Evolutionary conservation across 2,113 vertebrate species (phyloP), one percentile per base, ranked within the genome.

Genomic region (Taxidea taxus): DNA sequence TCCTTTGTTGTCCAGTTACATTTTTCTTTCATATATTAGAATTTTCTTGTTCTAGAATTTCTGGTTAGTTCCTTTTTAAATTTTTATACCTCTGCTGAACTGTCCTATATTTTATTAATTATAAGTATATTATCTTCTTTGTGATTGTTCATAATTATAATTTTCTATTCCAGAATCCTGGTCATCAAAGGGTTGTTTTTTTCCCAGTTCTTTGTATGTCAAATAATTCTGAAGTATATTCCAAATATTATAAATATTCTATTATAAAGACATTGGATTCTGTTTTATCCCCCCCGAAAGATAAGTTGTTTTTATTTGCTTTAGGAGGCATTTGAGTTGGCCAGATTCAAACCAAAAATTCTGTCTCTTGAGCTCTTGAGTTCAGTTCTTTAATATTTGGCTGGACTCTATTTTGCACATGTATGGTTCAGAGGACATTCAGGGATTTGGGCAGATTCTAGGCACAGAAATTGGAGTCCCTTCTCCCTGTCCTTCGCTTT

Each of bases 221-320:
- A 93, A 90, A 29, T 60, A 62, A 25, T 66, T 91, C 58, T 87
- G 21, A 97, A 85, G 3, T 89, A 27, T 87, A 75, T 86, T 97
- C 78, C 83, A 15, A 82, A 93, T 21, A 51, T 47, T 64, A 1
- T 44, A 85, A 86, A 82, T 68, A 62, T 72, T 58, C 83, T 86
- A 68, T 75, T 87, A 49, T 82, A 39, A 91, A 95, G 82, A 80
- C 14, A 56, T 16, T 68, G 9, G 29, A 82, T 89, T 87, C 62
- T 90, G 8, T 90, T 90, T 68, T 74, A 83, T 84, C 54, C 49
- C 39, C 77, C 49, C 34, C 84, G 23, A 87, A 31, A 86, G 23
- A 47, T 42, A 29, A 68, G n/a, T 68, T 66, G 34, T 77, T 70
- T 82, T 16, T 82, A 27, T 23, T 90, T 95, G 20, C 72, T 94